Evolutionary conservation across 1,140 invertebrate species (phyloP).

Genomic region (Drosophila pseudoobscura): DNA sequence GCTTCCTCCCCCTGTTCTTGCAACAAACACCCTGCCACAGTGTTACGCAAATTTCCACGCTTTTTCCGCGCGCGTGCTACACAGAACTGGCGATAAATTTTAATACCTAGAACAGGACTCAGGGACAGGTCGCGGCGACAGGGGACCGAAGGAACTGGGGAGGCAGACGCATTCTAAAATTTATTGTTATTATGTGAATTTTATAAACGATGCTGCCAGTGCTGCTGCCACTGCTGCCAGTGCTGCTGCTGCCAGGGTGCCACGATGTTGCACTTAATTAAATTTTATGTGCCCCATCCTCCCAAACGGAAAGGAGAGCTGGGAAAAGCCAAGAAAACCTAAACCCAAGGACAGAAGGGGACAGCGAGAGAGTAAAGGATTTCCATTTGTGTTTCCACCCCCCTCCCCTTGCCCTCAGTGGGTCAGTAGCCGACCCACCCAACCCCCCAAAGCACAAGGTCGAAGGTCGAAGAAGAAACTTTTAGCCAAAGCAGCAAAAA

Average conservation of each 20-base stretch:
- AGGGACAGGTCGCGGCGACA: not conserved
- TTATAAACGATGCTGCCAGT: constrained; percentile 75
- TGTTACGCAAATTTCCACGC: constrained; percentile 70
- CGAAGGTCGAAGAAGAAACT: constrained; percentile 14
- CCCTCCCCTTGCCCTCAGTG: not conserved
- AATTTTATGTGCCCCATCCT: constrained; percentile 72
- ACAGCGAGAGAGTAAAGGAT: constrained; percentile 44
- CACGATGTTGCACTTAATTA: constrained; percentile 77
- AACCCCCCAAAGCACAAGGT: not conserved
- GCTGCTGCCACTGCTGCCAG: constrained; percentile 24
- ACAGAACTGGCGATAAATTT: constrained; percentile 74
- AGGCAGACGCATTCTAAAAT: constrained; percentile 72
- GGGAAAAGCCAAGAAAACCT: not conserved
- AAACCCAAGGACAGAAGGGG: not conserved
- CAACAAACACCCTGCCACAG: constrained; percentile 20
- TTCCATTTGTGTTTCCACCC: constrained; percentile 19
- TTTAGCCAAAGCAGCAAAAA: constrained; percentile 34
- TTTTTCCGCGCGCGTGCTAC: constrained; percentile 69
- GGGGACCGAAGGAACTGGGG: constrained; percentile 1
- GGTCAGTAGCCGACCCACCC: constrained; percentile 23
- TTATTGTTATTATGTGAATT: constrained; percentile 83
- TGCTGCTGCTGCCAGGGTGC: constrained; percentile 36
- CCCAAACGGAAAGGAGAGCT: constrained; percentile 19
- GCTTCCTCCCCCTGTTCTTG: not conserved
- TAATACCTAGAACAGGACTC: constrained; percentile 61